Percentiles rank a stretch among this genome's conserved stretches.
phyloP scores from a whole-genome alignment of 2,797 vertebrate genomes.

The Molothrus aeneus region DNA sequence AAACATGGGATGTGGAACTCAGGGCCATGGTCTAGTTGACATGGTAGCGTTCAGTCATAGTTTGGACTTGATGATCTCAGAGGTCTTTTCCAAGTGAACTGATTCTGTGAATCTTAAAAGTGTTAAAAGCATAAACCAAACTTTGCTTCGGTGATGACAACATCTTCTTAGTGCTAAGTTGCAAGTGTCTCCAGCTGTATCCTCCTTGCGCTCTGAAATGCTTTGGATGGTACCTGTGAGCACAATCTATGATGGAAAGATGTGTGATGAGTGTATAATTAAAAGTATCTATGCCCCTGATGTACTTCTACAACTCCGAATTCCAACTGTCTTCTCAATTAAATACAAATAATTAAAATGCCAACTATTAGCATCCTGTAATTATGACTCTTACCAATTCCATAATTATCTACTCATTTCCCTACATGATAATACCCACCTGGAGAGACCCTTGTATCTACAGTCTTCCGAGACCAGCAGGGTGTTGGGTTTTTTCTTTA shows the following conservation, averaged over 20 bases:
- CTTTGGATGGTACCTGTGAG: background rate
- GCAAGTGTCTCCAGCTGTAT: background rate
- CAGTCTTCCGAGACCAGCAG: background rate
- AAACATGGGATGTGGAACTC: background rate
- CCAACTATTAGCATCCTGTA: background rate
- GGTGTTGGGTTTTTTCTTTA: background rate
- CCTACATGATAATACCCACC: background rate
- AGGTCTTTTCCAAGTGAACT: background rate
- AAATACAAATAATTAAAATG: constrained; percentile 18
- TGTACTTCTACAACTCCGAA: background rate
- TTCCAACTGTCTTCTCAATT: background rate
- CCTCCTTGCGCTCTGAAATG: background rate
- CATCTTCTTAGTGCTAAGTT: background rate
- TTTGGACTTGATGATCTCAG: background rate
- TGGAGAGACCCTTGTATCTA: background rate
- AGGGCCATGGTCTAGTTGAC: background rate
- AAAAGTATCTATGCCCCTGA: background rate
- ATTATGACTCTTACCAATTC: constrained; percentile 5
- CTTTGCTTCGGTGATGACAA: background rate
- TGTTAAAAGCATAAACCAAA: background rate
- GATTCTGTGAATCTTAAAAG: background rate
- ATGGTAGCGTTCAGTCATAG: background rate
- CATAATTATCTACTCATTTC: constrained; percentile 6
- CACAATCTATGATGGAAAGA: background rate
- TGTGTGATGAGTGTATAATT: background rate